Base-by-base conservation (phyloP, 2,113 vertebrate species). In the Reinhardtius hippoglossoides region DNA sequence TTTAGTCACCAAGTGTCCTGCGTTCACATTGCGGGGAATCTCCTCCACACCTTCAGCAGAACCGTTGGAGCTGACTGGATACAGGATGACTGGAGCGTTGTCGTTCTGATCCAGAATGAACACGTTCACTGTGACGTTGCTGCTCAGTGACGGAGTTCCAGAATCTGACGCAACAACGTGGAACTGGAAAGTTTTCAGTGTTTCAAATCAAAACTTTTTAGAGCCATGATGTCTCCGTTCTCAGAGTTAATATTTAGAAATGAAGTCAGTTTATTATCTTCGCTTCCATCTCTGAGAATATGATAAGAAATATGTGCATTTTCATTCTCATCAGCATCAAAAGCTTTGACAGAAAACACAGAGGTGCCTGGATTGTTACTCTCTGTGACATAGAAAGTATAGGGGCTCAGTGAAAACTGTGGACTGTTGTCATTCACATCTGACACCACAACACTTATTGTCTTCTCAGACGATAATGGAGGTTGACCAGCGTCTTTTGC, bases 371-470 rank as follows among this genome's bases (percentile, higher is more conserved):
- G 69, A 0, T 10, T 4, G 0, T 87, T 89, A 0, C 9, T 59
- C 20, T 89, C 76, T 31, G 67, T 20, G 27, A 89, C 14, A 72
- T 86, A 92, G 40, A 91, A 86, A 48, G 50, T 80, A 58, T 90
- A 89, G 0, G 87, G 83, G 16, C 75, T 87, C 6, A 66, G 10
- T 60, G 16, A 71, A 87, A 94, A 94, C 64, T 81, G 23, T 26
- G 93, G 93, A 23, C 64, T 0, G 66, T 89, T 94, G 65, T 90
- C 93, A 82, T 90, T 93, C 26, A 94, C 83, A 70, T 92, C 91
- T 0, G 82, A 80, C 2, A 93, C 79, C 0, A 58, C 52, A 12
- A 93, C 56, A 0, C 37, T 63, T 12, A 93, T 84, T 21, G 73
- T 83, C 2, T 82, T 86, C 46, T 80, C 61, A 21, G 86, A 86